Conservation (phyloP, 1,140 invertebrate genomes). For the Drosophila suzukii region DNA sequence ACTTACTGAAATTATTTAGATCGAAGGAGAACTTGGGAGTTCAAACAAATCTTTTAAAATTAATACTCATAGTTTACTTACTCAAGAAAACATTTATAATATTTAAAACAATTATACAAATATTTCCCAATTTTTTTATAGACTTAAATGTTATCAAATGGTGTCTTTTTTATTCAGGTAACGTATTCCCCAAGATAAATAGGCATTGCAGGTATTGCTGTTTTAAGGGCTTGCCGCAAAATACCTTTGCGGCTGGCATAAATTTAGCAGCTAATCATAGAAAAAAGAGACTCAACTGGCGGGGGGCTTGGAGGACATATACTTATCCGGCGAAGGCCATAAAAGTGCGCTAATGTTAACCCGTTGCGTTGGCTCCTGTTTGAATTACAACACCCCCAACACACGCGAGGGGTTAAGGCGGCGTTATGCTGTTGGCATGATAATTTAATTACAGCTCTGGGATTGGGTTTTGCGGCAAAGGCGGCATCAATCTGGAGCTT, state of each 20-base stretch:
- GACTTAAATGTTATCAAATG: not conserved
- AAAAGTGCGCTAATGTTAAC: constrained; percentile 82
- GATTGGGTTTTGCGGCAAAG: constrained; percentile 48
- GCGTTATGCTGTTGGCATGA: constrained; percentile 60
- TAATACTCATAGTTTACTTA: too few relatives aligned
- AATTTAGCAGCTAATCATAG: constrained; percentile 76
- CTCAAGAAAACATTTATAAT: too few relatives aligned
- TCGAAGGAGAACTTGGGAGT: not conserved
- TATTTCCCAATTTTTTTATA: not conserved
- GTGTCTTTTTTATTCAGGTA: not conserved
- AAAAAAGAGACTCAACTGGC: constrained; percentile 25
- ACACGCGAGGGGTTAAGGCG: not conserved
- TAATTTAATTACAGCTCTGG: constrained; percentile 77
- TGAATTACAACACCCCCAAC: constrained; percentile 68
- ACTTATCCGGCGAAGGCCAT: constrained; percentile 70
- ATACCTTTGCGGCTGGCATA: constrained; percentile 71
- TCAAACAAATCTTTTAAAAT: too few relatives aligned
- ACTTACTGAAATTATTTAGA: not conserved
- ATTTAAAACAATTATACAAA: not conserved
- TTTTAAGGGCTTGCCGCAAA: constrained; percentile 16
- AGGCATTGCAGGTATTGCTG: constrained; percentile 24
- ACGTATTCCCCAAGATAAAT: not conserved
- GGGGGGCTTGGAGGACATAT: not conserved
- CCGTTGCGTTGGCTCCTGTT: constrained; percentile 65
- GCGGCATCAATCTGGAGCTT: constrained; percentile 75